Base-by-base conservation (phyloP, 2,113 vertebrate species). In the Mastomys coucha region DNA sequence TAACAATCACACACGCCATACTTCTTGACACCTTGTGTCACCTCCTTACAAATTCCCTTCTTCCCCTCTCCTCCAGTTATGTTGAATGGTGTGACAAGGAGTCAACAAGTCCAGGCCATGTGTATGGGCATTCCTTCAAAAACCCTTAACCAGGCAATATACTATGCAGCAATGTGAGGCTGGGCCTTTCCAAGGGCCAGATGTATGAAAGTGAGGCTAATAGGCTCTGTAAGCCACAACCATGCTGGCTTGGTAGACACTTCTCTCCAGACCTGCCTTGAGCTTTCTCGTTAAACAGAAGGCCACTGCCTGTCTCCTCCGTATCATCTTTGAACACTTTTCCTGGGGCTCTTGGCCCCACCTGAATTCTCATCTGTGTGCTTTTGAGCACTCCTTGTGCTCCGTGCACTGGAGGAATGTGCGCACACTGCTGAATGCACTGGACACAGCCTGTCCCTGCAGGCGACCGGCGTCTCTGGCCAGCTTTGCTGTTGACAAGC, bases 201-300 rank as follows among this genome's bases (percentile, higher is more conserved):
- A 49, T 67, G 76, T 77, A 76, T 49, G 53, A 92, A 93, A 97
- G 91, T 60, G 77, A 91, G 88, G 82, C 97, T 70, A 93, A 93
- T 53, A 93, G 58, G 85, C 49, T 49, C 60, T 81, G 39, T 56
- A 28, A 39, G 70, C 36, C 73, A 91, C 69, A 88, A 42, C 56
- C 69, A 91, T 92, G 86, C 58, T 88, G 70, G 84, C 77, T 49
- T 72, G 19, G 87, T 28, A 81, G 76, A 91, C 88, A 97, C 97
- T 97, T 96, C 51, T 95, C 96, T 96, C 95, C 89, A 77, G 93
- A 93, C 65, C 51, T 13, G 60, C 88, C 91, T 95, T 58, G 67
- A 78, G 81, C 7, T 70, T 84, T 91, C 94, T 92, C 78, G 93
- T 97, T 95, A 97, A 89, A 96, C 86, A 97, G 80, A 94, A 93